These are phyloP conservation scores for Mizuhopecten yessoensis DNA, from an alignment of 1,140 invertebrate genomes.

Conservation along the genomic window DNA sequence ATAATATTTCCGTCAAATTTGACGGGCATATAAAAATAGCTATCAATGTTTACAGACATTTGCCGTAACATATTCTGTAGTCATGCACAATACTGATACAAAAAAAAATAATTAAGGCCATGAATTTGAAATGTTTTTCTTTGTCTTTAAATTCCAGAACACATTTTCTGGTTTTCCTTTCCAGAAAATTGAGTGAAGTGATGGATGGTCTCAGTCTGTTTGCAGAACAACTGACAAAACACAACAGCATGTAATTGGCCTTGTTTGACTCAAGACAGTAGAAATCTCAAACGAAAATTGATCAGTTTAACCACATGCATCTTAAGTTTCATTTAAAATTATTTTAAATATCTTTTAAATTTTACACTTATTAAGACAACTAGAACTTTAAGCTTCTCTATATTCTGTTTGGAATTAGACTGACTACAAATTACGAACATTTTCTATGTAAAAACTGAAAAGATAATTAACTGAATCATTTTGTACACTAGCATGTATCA, in stretches of 20 bases:
- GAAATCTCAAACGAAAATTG: constrained; percentile 9
- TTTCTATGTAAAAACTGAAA: background rate
- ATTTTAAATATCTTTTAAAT: background rate
- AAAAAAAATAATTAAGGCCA: background rate
- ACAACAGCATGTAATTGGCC: constrained; percentile 20
- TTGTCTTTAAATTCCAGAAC: constrained; percentile 4
- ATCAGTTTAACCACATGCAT: constrained; percentile 19
- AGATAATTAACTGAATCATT: background rate
- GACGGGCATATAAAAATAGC: background rate
- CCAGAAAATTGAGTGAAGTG: background rate
- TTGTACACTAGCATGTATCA: too few relatives aligned
- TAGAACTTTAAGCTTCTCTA: background rate
- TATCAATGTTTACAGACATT: background rate
- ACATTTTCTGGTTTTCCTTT: constrained; percentile 21
- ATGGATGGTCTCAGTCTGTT: background rate
- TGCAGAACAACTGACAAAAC: background rate
- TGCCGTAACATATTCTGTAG: constrained; percentile 5
- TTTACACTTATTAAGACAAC: background rate
- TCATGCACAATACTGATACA: background rate
- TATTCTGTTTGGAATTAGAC: background rate
- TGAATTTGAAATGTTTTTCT: background rate
- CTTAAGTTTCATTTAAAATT: background rate
- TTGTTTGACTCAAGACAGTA: background rate
- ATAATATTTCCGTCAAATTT: too few relatives aligned
- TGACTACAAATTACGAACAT: background rate